Evolutionary conservation across 2,888 invertebrate species (phyloP), one percentile per base, ranked within the genome.

Genomic region (Electrophaes corylata): DNA sequence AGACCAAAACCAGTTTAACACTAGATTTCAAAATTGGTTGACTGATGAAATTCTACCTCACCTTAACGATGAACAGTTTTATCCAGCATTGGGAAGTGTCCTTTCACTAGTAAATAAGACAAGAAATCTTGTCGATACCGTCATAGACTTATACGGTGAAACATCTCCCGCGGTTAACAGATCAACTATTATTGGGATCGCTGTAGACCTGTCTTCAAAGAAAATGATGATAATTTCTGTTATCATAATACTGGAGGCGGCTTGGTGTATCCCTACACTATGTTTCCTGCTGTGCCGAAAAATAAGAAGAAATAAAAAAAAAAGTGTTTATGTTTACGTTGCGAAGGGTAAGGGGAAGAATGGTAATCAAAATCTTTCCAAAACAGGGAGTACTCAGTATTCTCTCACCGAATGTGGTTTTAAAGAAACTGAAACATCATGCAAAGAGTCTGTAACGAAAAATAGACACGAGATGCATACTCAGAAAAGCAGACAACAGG

Each of bases 51-150:
- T 94, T 2, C 67, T 88, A 6, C 92, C 92, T 0, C 94, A 93
- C 71, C 83, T 95, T 14, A 86, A 86, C 46, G 94, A 95, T 67
- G 93, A 94, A 5, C 87, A 91, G 57, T 89, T 94, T 67, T 95
- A 95, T 69, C 83, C 93, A 3, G 94, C 88, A 3, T 85, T 94
- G 5, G 91, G 91, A 3, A 88, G 88, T 61, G 84, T 93, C 1
- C 75, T 93, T 0, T 76, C 85, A 14, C 67, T 90, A 48, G 60
- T 83, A 0, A 84, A 86, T 60, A 75, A 57, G 45, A 75, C 81
- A 4, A 70, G 64, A 40, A 60, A 64, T 3, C 33, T 66, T 8
- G 63, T 59, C 29, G 66, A 65, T 41, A 53, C 37, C 5, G 46
- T 66, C 39, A 37, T 65, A 19, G 61, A 64, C 16, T 26, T 64